Base-by-base conservation (phyloP, 2,888 invertebrate genomes). In the Eristalis intricaria region DNA sequence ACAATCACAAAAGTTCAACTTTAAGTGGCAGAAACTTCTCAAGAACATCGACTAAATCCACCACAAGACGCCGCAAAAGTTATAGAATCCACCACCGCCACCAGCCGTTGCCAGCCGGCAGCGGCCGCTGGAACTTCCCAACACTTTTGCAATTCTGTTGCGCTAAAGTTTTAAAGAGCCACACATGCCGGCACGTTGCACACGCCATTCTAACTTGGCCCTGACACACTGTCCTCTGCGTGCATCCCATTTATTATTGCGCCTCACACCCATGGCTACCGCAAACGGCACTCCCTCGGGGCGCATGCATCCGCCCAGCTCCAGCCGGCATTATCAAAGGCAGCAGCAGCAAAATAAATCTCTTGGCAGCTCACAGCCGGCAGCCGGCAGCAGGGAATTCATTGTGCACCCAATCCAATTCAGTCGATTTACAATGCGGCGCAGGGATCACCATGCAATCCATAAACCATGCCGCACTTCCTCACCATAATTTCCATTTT, bases 401-500 rank as follows among this genome's bases (percentile, higher is more conserved):
- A 63, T 61, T 63, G 19, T 50, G 50, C 63, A 64, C 10, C 50
- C 32, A 66, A 64, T 71, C 38, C 80, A 35, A 68, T 74, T 68
- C 56, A 56, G 38, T 74, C 74, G 66, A 80, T 63, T 74, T 63
- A 38, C 61, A 73, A 56, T 38, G 69, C 65, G 40, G 43, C 66
- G 56, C 63, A 38, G 56, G 78, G 63, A 70, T 70, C 68, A 29
- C 23, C 56, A 70, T 61, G 29, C 15, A 58, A 23, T 22, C 35
- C 79, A 79, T 80, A 80, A 80, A 74, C 68, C 26, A 40, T 26
- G 60, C 61, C 22, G 5, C 61, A 74, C 50, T 74, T 73, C 61
- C 60, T 22, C 35, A 68, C 63, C 68, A 68, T 68, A 69, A 68
- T 63, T 80, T 68, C 73, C 74, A 80, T 68, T 80, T 68, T 66